Evolutionary conservation across 1,140 invertebrate species (phyloP), one percentile per base, ranked within the genome.

Genomic region (Leptestheria dahalacensis): DNA sequence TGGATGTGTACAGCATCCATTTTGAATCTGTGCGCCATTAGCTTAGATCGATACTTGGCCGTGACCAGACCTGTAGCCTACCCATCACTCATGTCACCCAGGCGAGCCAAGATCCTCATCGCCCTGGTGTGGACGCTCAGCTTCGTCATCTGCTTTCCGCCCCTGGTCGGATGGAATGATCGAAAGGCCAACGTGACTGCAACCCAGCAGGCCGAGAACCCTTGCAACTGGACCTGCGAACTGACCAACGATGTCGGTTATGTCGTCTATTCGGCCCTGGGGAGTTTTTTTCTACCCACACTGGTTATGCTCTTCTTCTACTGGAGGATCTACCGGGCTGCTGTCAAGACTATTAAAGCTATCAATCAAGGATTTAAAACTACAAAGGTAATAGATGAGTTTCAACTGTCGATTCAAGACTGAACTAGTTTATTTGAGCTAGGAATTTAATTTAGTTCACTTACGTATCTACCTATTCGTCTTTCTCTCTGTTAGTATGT

Each of bases 1-100:
- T 91, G 91, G 86, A 87, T 96, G 83, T 88, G 92, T 72, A 97
- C 93, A 0, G 91, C 93, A 0, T 93, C 89, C 64, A 96, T 96
- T 65, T 76, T 95, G 55, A 95, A 93, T 72, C 80, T 96, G 26
- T 89, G 86, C 68, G 86, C 85, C 65, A 95, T 95, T 66, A 91
- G 88, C 21, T 72, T 92, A 65, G 92, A 96, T 76, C 79, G 93
- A 62, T 97, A 96, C 74, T 84, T 96, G 67, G 92, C 91, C 1
- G 91, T 97, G 52, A 96, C 92, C 9, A 77, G 90, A 48, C 91
- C 93, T 0, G 85, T 97, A 57, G 86, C 83, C 66, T 97, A 97
- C 75, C 88, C 91, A 1, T 71, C 83, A 73, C 86, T 92, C 64
- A 94, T 94, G 87, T 94, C 91, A 59, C 82, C 84, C 61, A 83